phyloP scores from a whole-genome alignment of 2,888 invertebrate genomes.

The Aelia acuminata region DNA sequence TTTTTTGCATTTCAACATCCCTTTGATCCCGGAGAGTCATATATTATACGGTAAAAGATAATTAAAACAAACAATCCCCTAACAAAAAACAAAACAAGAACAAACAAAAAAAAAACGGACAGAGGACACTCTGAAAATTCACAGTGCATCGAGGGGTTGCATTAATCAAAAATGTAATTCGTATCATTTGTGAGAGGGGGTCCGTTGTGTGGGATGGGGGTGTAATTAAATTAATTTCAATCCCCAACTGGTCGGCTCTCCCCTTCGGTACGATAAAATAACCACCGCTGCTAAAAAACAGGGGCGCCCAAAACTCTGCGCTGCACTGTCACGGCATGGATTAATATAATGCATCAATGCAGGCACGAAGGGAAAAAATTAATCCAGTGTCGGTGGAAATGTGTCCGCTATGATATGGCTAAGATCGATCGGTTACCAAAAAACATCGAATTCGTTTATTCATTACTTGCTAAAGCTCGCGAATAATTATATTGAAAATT shows the following conservation, averaged over 20 bases:
- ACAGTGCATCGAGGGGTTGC: conserved; percentile 37
- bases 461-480: neutral
- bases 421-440: neutral
- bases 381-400: conserved; percentile 4
- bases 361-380: neutral
- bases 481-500: too few species aligned
- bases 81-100: conserved; percentile 1
- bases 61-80: conserved; percentile 43
- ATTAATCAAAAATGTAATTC: conserved; percentile 57
- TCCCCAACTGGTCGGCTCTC: neutral
- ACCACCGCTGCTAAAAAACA: conserved; percentile 48
- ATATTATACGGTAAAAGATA: conserved; percentile 42
- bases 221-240: conserved; percentile 55
- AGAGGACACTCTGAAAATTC: conserved; percentile 23
- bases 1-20: conserved; percentile 24
- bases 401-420: neutral
- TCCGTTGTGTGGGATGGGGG: too few species aligned
- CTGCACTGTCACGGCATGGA: conserved; percentile 40
- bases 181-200: conserved; percentile 44
- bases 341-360: conserved; percentile 50
- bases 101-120: neutral
- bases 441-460: neutral
- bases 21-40: conserved; percentile 29
- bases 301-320: conserved; percentile 3
- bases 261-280: conserved; percentile 39